Conservation (phyloP, 2,888 invertebrate species). For the Dusona sp. region DNA sequence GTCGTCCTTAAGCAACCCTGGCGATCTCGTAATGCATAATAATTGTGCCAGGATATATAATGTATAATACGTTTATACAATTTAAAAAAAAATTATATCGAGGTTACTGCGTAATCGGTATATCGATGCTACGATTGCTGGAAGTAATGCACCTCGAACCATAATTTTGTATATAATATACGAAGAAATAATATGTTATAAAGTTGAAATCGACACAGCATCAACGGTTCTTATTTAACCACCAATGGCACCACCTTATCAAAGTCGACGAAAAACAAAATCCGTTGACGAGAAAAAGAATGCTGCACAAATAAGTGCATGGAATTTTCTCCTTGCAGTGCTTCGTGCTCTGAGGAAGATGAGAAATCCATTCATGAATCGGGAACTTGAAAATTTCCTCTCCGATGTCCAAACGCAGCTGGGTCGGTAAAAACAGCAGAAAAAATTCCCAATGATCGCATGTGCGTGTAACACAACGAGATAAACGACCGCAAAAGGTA, state of each 20-base stretch:
- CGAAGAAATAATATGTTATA: not conserved
- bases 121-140: not conserved
- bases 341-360: conserved; percentile 6
- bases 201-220: not conserved
- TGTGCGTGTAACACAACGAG: conserved; percentile 57
- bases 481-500: conserved; percentile 66
- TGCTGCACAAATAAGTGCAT: not conserved
- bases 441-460: conserved; percentile 41
- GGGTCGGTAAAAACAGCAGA: not conserved
- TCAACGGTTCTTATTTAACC: not conserved
- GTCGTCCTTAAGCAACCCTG: conserved; percentile 41
- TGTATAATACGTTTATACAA: not conserved
- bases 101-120: conserved; percentile 27
- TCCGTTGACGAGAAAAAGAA: not conserved
- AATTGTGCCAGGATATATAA: conserved; percentile 22
- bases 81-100: conserved; percentile 11
- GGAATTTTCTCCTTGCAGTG: not conserved
- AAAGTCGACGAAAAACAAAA: not conserved
- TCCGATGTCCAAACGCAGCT: not conserved
- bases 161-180: not conserved
- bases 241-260: not conserved
- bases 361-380: conserved; percentile 37
- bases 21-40: conserved; percentile 28
- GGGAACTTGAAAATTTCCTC: not conserved
- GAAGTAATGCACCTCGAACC: not conserved